Evolutionary conservation across 92 coral and sea anemone species (phyloP).

Genomic region (Porites rus): DNA sequence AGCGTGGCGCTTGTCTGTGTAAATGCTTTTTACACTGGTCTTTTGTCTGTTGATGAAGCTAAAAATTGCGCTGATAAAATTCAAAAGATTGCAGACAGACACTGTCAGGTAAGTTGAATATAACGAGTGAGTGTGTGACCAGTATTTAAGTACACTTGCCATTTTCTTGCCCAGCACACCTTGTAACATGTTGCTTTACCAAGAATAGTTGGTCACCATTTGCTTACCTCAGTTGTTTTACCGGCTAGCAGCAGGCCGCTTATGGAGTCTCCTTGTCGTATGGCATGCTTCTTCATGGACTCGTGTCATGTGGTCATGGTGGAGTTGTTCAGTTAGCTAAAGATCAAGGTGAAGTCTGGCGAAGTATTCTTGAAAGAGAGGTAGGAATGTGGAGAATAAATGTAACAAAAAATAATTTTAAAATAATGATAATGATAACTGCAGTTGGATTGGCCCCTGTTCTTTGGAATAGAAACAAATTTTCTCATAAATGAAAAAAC

Average conservation of each 20-base stretch:
- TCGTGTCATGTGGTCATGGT: conserved; percentile 71
- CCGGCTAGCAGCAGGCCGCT: conserved; percentile 45
- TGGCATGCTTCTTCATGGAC: conserved; percentile 84
- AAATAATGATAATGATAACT: neutral
- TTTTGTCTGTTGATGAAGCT: conserved; percentile 69
- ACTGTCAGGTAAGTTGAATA: conserved; percentile 57
- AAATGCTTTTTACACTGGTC: conserved; percentile 81
- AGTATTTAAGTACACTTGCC: neutral
- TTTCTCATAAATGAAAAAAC: too few relatives aligned
- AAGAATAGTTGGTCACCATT: neutral
- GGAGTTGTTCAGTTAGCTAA: conserved; percentile 63
- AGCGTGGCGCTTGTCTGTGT: conserved; percentile 75
- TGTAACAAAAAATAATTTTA: too few relatives aligned
- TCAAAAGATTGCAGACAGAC: conserved; percentile 52
- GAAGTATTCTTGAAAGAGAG: conserved; percentile 66
- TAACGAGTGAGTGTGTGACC: too few relatives aligned
- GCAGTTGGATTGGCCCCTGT: neutral
- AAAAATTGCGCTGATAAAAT: conserved; percentile 49
- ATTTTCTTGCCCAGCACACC: neutral
- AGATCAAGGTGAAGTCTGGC: conserved; percentile 74
- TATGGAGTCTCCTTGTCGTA: conserved; percentile 75
- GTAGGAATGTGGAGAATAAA: conserved; percentile 31
- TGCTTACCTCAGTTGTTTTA: too few relatives aligned
- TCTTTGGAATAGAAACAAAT: too few relatives aligned
- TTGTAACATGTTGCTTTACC: neutral